Conservation (phyloP, 2,797 vertebrate species). For the Sebastes minor region DNA sequence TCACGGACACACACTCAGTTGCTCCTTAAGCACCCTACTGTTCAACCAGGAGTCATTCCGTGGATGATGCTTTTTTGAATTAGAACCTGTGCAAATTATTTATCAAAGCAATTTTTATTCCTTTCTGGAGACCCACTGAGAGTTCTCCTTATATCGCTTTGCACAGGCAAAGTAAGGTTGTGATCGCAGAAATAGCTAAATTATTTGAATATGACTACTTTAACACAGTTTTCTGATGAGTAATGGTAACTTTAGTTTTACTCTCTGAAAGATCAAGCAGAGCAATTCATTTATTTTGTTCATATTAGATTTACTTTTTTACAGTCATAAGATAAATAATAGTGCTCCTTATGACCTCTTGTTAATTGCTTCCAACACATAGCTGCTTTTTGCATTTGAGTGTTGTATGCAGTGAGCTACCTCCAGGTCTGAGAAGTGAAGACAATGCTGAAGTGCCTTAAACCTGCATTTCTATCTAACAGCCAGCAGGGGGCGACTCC, state of each 20-base stretch:
- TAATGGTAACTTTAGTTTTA: background rate
- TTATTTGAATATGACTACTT: background rate
- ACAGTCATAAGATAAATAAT: background rate
- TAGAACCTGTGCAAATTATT: background rate
- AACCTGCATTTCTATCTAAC: too few relatives aligned
- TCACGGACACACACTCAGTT: constrained; percentile 4
- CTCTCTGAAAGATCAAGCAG: background rate
- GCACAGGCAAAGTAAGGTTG: background rate
- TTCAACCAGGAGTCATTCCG: constrained; percentile 22
- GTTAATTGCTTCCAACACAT: background rate
- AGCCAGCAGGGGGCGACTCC: too few relatives aligned
- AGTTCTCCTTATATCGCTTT: background rate
- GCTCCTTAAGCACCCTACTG: constrained; percentile 3
- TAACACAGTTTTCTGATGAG: background rate
- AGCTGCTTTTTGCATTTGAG: background rate
- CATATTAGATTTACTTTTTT: background rate
- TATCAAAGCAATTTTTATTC: constrained; percentile 4
- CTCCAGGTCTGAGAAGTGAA: too few relatives aligned
- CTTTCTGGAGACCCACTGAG: background rate
- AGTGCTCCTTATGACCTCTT: background rate
- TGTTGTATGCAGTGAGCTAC: too few relatives aligned
- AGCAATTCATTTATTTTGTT: background rate
- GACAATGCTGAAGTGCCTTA: too few relatives aligned
- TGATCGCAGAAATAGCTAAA: background rate
- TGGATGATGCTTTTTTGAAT: constrained; percentile 10